These are phyloP conservation scores for Apodemia duryi DNA, from an alignment of 2,888 invertebrate species.

Conservation along the genomic window DNA sequence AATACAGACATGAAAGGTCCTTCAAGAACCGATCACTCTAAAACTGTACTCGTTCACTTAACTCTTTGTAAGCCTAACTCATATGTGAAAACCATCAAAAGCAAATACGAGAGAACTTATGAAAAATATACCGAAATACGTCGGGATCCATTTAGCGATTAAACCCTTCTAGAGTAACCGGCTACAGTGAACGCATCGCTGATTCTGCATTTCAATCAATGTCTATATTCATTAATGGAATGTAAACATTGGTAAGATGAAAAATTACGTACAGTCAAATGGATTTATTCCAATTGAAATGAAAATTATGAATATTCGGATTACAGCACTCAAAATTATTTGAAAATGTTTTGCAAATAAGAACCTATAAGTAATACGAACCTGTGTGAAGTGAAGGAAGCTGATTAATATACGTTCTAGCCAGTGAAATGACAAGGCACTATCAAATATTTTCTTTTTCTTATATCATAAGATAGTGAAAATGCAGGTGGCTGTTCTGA, in stretches of 20 bases:
- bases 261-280: conserved; percentile 15
- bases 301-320: conserved; percentile 6
- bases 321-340: conserved; percentile 12
- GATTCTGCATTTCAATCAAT: conserved; percentile 35
- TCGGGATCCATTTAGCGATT: conserved; percentile 41
- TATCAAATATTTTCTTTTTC: too few relatives aligned
- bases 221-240: conserved; percentile 53
- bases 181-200: conserved; percentile 13
- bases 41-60: conserved; percentile 14
- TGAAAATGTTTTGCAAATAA: neutral
- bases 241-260: conserved; percentile 33
- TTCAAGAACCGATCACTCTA: conserved; percentile 12
- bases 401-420: neutral
- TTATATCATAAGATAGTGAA: too few relatives aligned
- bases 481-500: too few relatives aligned
- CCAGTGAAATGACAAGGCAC: too few relatives aligned
- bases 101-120: conserved; percentile 20
- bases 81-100: conserved; percentile 19
- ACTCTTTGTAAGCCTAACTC: conserved; percentile 7
- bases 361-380: neutral
- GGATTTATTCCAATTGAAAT: conserved; percentile 11
- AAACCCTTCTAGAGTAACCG: conserved; percentile 31
- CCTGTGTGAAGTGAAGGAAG: neutral
- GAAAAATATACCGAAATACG: conserved; percentile 27
- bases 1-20: conserved; percentile 2